phyloP scores from a whole-genome alignment of 2,888 invertebrate genomes.

The Dusona sp. region DNA sequence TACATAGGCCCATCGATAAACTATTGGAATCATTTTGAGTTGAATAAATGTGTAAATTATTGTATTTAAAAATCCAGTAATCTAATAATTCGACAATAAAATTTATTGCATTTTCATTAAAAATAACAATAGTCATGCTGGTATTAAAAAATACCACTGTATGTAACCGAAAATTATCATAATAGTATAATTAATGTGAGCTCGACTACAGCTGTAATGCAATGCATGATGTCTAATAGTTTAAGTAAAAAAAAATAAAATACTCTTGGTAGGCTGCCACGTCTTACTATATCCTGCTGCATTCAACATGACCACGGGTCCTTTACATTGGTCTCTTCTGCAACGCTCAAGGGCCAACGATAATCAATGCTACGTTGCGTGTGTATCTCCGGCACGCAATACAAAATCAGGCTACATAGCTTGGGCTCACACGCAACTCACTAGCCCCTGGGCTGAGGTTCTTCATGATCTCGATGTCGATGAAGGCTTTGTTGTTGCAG shows the following conservation, averaged over 20 bases:
- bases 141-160: too few relatives aligned
- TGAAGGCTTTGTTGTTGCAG: conserved; percentile 90
- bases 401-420: conserved; percentile 91
- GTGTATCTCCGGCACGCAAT: conserved; percentile 94
- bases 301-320: conserved; percentile 98
- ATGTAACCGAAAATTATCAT: too few relatives aligned
- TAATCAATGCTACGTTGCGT: conserved; percentile 95
- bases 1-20: too few relatives aligned
- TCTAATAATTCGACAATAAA: too few relatives aligned
- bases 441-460: conserved; percentile 94
- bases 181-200: too few relatives aligned
- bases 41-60: too few relatives aligned
- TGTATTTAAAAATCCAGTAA: too few relatives aligned
- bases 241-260: too few relatives aligned
- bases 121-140: too few relatives aligned
- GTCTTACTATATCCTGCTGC: conserved; percentile 96
- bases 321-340: conserved; percentile 96
- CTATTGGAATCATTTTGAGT: too few relatives aligned
- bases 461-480: conserved; percentile 89
- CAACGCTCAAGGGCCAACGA: conserved; percentile 93
- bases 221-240: not conserved
- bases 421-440: conserved; percentile 94
- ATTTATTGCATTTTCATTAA: too few relatives aligned
- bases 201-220: too few relatives aligned
- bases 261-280: conserved; percentile 91